Evolutionary conservation across 2,113 vertebrate genomes (phyloP).

Genomic region (Amblyopsis rosae): DNA sequence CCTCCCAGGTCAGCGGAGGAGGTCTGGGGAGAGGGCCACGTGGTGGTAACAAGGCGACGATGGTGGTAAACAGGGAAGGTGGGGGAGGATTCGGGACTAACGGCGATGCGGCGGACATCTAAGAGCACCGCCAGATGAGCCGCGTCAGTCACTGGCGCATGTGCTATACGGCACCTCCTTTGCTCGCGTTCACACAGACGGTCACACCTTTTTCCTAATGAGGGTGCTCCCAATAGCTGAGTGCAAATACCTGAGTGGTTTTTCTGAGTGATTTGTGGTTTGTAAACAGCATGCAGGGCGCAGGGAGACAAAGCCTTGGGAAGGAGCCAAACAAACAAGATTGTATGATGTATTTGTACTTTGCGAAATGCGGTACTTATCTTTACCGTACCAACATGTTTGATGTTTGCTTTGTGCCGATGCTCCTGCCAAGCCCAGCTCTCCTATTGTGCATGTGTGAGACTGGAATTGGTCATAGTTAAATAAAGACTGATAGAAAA

Average conservation of each 20-base stretch:
- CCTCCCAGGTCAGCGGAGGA: constrained; percentile 38
- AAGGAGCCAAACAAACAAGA: background rate
- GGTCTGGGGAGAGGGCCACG: constrained; percentile 11
- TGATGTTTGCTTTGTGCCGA: too few relatives aligned
- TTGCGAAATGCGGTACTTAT: too few relatives aligned
- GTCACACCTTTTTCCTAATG: constrained; percentile 39
- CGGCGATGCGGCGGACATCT: background rate
- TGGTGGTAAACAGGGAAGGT: constrained; percentile 36
- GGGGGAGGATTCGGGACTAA: constrained; percentile 24
- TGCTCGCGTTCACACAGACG: constrained; percentile 26
- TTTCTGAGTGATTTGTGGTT: constrained; percentile 15
- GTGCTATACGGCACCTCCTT: constrained; percentile 7
- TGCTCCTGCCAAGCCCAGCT: too few relatives aligned
- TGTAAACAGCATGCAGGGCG: constrained; percentile 4
- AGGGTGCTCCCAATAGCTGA: constrained; percentile 41
- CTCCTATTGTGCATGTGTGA: too few relatives aligned
- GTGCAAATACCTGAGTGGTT: constrained; percentile 39
- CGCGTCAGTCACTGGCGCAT: constrained; percentile 37
- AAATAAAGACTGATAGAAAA: too few relatives aligned
- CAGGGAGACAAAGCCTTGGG: background rate
- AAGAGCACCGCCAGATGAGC: background rate
- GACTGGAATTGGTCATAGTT: too few relatives aligned
- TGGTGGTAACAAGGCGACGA: constrained; percentile 52
- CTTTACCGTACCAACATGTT: too few relatives aligned
- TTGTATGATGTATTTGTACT: too few relatives aligned